Evolutionary conservation across 2,797 vertebrate species (phyloP).

Genomic region (Sebastes alutus): DNA sequence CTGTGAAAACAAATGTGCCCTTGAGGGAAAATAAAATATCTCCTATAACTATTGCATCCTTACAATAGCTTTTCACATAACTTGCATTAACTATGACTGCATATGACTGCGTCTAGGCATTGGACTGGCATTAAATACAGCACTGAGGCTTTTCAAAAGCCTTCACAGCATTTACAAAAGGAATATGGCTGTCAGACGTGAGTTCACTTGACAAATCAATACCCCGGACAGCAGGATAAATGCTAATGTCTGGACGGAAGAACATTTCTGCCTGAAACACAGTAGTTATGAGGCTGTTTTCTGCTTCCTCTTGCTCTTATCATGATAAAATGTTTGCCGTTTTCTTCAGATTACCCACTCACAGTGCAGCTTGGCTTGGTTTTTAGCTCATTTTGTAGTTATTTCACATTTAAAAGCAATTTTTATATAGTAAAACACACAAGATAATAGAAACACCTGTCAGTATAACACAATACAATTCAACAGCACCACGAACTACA

Average conservation of each 20-base stretch:
- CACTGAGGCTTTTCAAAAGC: conserved; percentile 27
- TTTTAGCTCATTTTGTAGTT: background rate
- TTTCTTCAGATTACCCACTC: background rate
- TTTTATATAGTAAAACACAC: background rate
- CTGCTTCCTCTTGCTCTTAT: background rate
- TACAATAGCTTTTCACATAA: background rate
- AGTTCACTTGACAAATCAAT: conserved; percentile 56
- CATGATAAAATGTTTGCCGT: background rate
- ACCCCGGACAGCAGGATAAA: conserved; percentile 40
- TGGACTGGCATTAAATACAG: conserved; percentile 1
- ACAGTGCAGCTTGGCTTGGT: background rate
- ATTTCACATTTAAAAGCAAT: background rate
- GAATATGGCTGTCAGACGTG: conserved; percentile 45
- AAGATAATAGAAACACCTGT: background rate
- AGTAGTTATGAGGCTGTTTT: background rate
- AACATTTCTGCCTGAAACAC: conserved; percentile 13
- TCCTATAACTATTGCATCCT: background rate
- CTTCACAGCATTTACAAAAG: conserved; percentile 33
- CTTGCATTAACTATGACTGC: conserved; percentile 3
- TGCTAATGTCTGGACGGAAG: conserved; percentile 34
- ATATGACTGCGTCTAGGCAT: conserved; percentile 22
- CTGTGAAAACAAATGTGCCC: conserved; percentile 5
- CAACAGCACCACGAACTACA: background rate
- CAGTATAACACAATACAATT: background rate
- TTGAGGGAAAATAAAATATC: conserved; percentile 8